A percentile compares a stretch with the other conserved stretches of the same genome.
These are phyloP conservation scores for Lymantria monacha DNA, from an alignment of 2,888 invertebrate species.

Conservation along the genomic window DNA sequence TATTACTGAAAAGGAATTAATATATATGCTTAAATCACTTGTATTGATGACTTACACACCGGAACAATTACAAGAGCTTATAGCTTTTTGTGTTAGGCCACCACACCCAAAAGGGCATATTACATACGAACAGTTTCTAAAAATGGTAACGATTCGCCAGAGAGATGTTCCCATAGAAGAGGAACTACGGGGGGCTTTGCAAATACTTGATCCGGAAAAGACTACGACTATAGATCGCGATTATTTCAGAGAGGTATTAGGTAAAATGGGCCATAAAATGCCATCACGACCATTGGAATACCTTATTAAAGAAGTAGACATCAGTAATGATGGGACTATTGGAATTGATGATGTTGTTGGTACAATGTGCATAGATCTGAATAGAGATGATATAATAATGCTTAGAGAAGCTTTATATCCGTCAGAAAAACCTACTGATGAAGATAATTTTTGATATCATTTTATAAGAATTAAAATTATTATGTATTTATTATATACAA, in stretches of 20 bases:
- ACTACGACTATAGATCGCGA: slow-evolving; percentile 60
- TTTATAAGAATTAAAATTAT: background rate
- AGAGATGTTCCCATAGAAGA: slow-evolving; percentile 62
- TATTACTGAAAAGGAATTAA: slow-evolving; percentile 66
- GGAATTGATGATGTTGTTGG: slow-evolving; percentile 70
- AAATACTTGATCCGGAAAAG: slow-evolving; percentile 57
- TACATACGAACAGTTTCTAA: slow-evolving; percentile 62
- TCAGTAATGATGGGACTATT: slow-evolving; percentile 68
- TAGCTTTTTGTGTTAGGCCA: slow-evolving; percentile 62
- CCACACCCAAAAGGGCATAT: slow-evolving; percentile 66
- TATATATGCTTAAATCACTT: slow-evolving; percentile 67
- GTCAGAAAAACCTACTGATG: slow-evolving; percentile 25
- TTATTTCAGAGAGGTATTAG: slow-evolving; percentile 53
- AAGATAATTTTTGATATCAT: slow-evolving; percentile 6
- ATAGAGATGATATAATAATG: slow-evolving; percentile 62
- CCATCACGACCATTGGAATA: slow-evolving; percentile 50
- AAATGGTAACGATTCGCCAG: slow-evolving; percentile 66
- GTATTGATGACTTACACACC: slow-evolving; percentile 63
- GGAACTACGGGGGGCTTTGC: slow-evolving; percentile 59
- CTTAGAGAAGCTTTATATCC: slow-evolving; percentile 44
- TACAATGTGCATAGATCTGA: slow-evolving; percentile 71
- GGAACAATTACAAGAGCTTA: slow-evolving; percentile 65
- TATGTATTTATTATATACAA: too few relatives aligned
- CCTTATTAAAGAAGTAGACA: slow-evolving; percentile 70
- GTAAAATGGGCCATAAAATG: slow-evolving; percentile 62